Base-by-base conservation (phyloP, 2,888 invertebrate genomes). In the Ophion slaviceki region DNA sequence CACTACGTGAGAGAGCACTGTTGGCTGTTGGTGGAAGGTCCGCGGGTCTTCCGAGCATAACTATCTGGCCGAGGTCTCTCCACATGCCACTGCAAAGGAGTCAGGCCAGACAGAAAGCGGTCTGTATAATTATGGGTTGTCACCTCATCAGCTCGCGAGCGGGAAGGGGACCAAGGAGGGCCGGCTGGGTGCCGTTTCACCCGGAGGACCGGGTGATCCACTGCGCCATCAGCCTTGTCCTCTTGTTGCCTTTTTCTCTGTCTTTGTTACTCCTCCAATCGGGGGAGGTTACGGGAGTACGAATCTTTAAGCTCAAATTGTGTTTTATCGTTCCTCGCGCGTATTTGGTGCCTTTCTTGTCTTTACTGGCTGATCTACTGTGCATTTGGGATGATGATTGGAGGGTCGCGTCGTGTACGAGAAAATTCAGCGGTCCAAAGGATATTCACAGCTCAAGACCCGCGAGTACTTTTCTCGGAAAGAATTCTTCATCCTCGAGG, bases 51-150 rank as follows among this genome's bases (percentile, higher is more conserved):
- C 59, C 59, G 20, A 89, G 88, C 83, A 70, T 80, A 76, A 77
- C 83, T 80, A 80, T 80, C 78, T 84, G 61, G 61, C 74, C 74
- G 87, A 87, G 89, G 88, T 90, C 90, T 89, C 90, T 91, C 91
- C 89, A 92, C 93, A 93, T 93, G 93, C 93, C 93, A 93, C 92
- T 93, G 92, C 93, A 92, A 86, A 79, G 59, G 80, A 86, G 92
- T 92, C 91, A 92, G 91, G 86, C 91, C 93, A 93, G 93, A 93
- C 93, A 92, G 93, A 93, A 93, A 93, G 93, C 91, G 92, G 92
- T 92, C 92, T 92, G 91, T 93, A 93, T 94, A 94, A 94, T 94
- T 94, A 92, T 93, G 92, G 94, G 94, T 94, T 94, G 94, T 94
- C 94, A 93, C 94, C 93, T 94, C 94, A 93, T 94, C 94, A 94